Evolutionary conservation across 2,888 invertebrate genomes (phyloP).

Genomic region (Cenopis cana): DNA sequence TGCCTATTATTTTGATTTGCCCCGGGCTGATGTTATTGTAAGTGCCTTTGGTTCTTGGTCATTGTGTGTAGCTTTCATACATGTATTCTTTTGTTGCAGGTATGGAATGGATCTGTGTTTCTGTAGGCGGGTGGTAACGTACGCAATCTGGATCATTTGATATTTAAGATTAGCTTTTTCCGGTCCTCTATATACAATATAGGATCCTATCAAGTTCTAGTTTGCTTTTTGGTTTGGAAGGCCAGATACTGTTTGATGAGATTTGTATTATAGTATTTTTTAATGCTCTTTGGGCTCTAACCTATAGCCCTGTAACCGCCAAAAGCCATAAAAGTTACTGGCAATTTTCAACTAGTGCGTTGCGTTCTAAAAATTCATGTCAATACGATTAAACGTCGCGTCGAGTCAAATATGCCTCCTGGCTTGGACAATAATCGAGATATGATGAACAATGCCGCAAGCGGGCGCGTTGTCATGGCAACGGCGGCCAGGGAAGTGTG

Average conservation of each 20-base stretch:
- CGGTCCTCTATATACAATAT: too few species aligned
- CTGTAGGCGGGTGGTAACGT: too few species aligned
- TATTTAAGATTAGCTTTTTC: too few species aligned
- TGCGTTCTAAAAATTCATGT: neutral
- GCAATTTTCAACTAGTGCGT: too few species aligned
- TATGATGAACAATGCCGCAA: constrained; percentile 10
- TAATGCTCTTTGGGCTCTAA: too few species aligned
- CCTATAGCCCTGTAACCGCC: too few species aligned
- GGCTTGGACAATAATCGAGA: constrained; percentile 10
- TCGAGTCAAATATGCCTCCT: constrained; percentile 4
- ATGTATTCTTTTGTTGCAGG: constrained; percentile 49
- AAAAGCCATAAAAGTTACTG: too few species aligned
- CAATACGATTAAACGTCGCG: neutral
- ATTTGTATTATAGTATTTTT: too few species aligned
- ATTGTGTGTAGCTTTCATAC: constrained; percentile 27
- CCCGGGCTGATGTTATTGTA: constrained; percentile 48
- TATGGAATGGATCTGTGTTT: constrained; percentile 43
- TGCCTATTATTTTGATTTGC: constrained; percentile 51
- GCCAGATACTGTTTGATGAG: too few species aligned
- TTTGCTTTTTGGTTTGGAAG: too few species aligned
- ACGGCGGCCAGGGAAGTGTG: constrained; percentile 51
- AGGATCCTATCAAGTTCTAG: too few species aligned
- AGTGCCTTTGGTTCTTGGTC: constrained; percentile 42
- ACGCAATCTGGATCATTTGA: too few species aligned
- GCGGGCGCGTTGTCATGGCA: constrained; percentile 53